A percentile compares a stretch with the other conserved stretches of the same genome.
phyloP scores from a whole-genome alignment of 1,140 invertebrate species.

The Teleopsis dalmanni region DNA sequence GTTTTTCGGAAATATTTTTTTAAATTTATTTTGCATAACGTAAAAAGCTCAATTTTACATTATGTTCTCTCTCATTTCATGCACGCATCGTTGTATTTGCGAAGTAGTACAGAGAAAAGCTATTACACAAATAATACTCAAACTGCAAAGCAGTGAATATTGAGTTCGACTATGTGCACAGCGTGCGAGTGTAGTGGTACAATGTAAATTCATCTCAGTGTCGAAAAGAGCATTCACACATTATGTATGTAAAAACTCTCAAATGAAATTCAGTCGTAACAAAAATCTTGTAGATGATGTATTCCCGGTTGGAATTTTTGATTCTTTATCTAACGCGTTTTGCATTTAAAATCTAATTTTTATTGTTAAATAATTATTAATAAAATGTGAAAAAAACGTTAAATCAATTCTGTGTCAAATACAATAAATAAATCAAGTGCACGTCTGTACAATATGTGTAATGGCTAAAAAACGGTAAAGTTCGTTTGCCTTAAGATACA shows the following conservation, averaged over 20 bases:
- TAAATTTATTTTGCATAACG: too few relatives aligned
- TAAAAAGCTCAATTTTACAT: too few relatives aligned
- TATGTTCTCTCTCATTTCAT: too few relatives aligned
- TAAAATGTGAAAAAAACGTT: not conserved
- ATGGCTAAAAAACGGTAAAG: not conserved
- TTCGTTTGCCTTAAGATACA: not conserved
- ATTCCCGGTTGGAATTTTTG: constrained; percentile 13
- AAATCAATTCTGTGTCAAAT: not conserved
- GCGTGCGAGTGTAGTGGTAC: too few relatives aligned
- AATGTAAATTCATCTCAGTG: constrained; percentile 1
- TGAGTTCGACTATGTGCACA: not conserved
- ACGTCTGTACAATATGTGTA: not conserved
- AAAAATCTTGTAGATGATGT: constrained; percentile 8
- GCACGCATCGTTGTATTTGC: not conserved
- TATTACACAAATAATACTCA: not conserved
- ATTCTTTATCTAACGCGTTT: not conserved
- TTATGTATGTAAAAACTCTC: constrained; percentile 23
- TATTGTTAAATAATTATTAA: not conserved
- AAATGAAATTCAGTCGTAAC: constrained; percentile 11
- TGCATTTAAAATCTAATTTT: not conserved
- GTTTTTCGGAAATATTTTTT: too few relatives aligned
- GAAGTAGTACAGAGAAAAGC: not conserved
- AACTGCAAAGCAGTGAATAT: not conserved
- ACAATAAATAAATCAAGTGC: not conserved
- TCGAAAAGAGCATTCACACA: constrained; percentile 12